Percentiles rank a stretch among this genome's conserved stretches.
These are phyloP conservation scores for Chromobotia macracanthus DNA, from an alignment of 2,797 vertebrate species.

Conservation along the genomic window DNA sequence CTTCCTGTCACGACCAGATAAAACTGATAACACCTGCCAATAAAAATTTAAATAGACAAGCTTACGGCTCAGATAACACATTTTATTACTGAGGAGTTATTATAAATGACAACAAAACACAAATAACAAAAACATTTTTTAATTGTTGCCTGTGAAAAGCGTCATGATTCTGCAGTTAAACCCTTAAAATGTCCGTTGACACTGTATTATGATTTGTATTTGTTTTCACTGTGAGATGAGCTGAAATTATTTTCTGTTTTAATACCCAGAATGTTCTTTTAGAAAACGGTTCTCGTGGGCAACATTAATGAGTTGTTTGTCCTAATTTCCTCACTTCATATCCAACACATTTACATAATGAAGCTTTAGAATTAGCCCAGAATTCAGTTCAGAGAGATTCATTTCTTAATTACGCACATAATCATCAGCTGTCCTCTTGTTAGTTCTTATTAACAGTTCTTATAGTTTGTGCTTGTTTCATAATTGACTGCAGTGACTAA, in stretches of 20 bases:
- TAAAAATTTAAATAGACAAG: too few species aligned
- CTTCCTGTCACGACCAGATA: too few species aligned
- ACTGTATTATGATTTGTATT: too few species aligned
- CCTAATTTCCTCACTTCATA: conserved; percentile 1
- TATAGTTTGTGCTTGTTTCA: neutral
- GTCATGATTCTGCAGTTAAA: neutral
- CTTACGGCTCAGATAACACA: neutral
- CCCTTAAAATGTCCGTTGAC: neutral
- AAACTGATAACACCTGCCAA: too few species aligned
- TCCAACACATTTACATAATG: conserved; percentile 4
- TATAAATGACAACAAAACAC: too few species aligned
- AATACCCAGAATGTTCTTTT: neutral
- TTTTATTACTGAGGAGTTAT: too few species aligned
- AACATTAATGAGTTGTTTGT: conserved; percentile 1
- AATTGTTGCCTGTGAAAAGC: too few species aligned
- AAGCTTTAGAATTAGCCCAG: too few species aligned
- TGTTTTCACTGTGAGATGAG: neutral
- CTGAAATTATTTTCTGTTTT: neutral
- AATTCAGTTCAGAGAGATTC: neutral
- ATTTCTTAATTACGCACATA: conserved; percentile 15
- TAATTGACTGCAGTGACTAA: conserved; percentile 15
- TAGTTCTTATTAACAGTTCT: conserved; percentile 30
- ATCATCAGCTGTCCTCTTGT: neutral
- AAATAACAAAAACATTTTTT: neutral
- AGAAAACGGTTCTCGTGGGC: conserved; percentile 10